These are phyloP conservation scores for Galendromus occidentalis DNA, from an alignment of 1,140 invertebrate species.

Conservation along the genomic window DNA sequence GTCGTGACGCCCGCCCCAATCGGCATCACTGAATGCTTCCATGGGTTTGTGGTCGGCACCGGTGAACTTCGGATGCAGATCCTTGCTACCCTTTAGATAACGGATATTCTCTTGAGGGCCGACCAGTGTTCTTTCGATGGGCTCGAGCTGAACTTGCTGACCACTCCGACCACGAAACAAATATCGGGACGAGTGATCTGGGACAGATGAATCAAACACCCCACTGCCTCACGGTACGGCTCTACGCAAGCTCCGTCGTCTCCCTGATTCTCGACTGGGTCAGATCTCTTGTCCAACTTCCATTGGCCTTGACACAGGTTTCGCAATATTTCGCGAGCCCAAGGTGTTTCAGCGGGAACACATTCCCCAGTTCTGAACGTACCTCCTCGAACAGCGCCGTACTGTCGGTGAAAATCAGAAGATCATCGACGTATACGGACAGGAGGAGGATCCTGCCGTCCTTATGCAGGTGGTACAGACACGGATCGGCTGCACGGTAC, in stretches of 20 bases:
- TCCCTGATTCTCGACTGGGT: neutral
- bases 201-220: constrained; percentile 14
- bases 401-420: constrained; percentile 11
- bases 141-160: constrained; percentile 16
- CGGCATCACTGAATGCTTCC: neutral
- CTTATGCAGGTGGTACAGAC: neutral
- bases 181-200: constrained; percentile 19
- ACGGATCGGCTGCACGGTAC: neutral
- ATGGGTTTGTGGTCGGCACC: neutral
- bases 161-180: constrained; percentile 15
- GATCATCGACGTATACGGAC: constrained; percentile 15
- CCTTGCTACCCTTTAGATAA: constrained; percentile 22
- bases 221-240: constrained; percentile 18
- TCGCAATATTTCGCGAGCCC: neutral
- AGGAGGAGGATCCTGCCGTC: neutral
- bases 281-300: neutral
- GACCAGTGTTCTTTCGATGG: constrained; percentile 18
- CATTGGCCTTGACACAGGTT: constrained; percentile 21
- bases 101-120: constrained; percentile 20
- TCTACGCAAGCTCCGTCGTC: constrained; percentile 8
- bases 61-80: neutral
- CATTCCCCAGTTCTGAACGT: no score
- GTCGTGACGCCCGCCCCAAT: neutral
- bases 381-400: neutral
- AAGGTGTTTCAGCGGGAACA: no score